These are phyloP conservation scores for Hoplostethus atlanticus DNA, from an alignment of 2,797 vertebrate genomes.

Conservation along the genomic window DNA sequence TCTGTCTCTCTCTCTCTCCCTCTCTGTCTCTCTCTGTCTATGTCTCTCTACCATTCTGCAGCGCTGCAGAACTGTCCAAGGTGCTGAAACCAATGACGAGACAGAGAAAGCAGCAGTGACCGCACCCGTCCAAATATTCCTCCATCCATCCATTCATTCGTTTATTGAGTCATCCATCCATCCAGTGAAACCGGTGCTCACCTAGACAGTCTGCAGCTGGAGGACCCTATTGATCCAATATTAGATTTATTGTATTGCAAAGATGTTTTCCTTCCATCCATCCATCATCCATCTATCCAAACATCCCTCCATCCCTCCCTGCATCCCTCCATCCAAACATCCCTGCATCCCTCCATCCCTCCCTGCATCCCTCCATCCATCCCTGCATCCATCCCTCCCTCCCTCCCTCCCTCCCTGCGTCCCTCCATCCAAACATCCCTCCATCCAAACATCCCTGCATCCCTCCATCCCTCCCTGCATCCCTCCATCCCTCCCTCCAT, in stretches of 20 bases:
- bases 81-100: conserved; percentile 2
- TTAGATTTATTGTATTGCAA: too few species aligned
- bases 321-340: not conserved
- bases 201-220: too few species aligned
- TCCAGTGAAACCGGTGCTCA: not conserved
- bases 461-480: not conserved
- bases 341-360: not conserved
- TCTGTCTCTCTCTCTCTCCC: not conserved
- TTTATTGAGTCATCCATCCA: not conserved
- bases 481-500: too few species aligned
- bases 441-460: not conserved
- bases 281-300: not conserved
- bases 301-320: not conserved
- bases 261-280: not conserved
- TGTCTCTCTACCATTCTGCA: conserved; percentile 33
- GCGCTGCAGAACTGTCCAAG: conserved; percentile 37
- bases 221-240: too few species aligned
- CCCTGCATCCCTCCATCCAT: too few species aligned
- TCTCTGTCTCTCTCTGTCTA: not conserved
- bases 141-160: not conserved
- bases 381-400: not conserved
- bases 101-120: not conserved
- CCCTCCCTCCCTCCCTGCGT: too few species aligned
- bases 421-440: not conserved
- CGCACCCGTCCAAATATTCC: not conserved